Conservation (phyloP, 2,797 vertebrate genomes). For the Taeniopygia guttata region DNA sequence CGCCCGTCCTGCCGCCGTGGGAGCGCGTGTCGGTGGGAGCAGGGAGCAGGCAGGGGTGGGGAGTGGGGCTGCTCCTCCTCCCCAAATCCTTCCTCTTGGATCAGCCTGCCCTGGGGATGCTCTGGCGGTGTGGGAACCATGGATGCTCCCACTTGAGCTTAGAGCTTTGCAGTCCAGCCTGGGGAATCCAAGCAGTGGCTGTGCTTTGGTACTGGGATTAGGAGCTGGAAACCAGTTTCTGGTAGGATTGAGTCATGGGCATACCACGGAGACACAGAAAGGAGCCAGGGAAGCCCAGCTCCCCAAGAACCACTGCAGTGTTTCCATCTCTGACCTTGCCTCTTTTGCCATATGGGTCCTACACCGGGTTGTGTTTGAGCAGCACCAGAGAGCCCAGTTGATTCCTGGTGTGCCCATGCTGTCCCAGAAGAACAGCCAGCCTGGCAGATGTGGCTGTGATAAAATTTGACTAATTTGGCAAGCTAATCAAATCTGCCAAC, state of each 20-base stretch:
- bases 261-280: neutral
- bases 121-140: accelerated
- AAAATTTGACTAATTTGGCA: neutral
- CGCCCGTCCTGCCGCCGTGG: neutral
- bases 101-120: neutral
- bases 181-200: neutral
- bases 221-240: neutral
- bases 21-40: neutral
- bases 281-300: neutral
- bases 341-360: neutral
- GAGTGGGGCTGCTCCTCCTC: neutral
- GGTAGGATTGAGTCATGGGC: accelerated
- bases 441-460: neutral
- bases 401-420: neutral
- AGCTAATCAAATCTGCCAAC: neutral
- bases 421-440: neutral
- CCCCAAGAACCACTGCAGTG: neutral
- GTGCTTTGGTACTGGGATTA: neutral
- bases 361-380: neutral
- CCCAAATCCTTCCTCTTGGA: neutral
- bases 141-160: neutral
- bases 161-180: neutral
- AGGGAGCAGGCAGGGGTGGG: neutral
- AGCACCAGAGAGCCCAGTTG: neutral
- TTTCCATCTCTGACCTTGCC: neutral